A percentile compares a stretch with the other conserved stretches of the same genome.
Evolutionary conservation across 1,140 invertebrate species (phyloP).

Genomic region (Heliconius nattereri): DNA sequence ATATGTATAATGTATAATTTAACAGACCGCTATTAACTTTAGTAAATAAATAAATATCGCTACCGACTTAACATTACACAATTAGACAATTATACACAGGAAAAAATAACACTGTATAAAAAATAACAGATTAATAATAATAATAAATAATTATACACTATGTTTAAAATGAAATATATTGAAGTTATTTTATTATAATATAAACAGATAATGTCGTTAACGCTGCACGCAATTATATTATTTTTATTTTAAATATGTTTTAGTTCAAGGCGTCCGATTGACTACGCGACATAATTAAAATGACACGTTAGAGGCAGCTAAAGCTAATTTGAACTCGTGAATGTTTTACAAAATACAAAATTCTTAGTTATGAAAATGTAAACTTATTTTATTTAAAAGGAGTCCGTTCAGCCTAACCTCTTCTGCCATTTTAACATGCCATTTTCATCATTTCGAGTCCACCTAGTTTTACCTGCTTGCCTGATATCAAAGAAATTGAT

Average conservation of each 20-base stretch:
- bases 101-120: slow-evolving; percentile 10
- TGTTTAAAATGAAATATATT: slow-evolving; percentile 5
- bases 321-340: too few species aligned
- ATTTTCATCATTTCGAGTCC: too few species aligned
- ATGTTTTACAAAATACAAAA: too few species aligned
- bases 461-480: too few species aligned
- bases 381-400: too few species aligned
- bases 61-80: slow-evolving; percentile 58
- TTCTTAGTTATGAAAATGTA: too few species aligned
- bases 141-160: slow-evolving; percentile 2
- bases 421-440: too few species aligned
- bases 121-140: slow-evolving; percentile 8
- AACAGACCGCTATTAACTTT: slow-evolving; percentile 62
- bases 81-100: slow-evolving; percentile 18
- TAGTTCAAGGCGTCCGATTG: too few species aligned
- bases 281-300: too few species aligned
- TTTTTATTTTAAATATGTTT: too few species aligned
- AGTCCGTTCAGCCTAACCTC: too few species aligned
- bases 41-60: slow-evolving; percentile 64
- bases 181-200: background rate
- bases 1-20: slow-evolving; percentile 49
- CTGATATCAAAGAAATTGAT: background rate
- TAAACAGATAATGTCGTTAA: background rate
- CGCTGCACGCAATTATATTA: background rate
- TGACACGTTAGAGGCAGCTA: too few species aligned